Conservation (phyloP, 2,797 vertebrate genomes). For the Lepilemur septentrionalis region DNA sequence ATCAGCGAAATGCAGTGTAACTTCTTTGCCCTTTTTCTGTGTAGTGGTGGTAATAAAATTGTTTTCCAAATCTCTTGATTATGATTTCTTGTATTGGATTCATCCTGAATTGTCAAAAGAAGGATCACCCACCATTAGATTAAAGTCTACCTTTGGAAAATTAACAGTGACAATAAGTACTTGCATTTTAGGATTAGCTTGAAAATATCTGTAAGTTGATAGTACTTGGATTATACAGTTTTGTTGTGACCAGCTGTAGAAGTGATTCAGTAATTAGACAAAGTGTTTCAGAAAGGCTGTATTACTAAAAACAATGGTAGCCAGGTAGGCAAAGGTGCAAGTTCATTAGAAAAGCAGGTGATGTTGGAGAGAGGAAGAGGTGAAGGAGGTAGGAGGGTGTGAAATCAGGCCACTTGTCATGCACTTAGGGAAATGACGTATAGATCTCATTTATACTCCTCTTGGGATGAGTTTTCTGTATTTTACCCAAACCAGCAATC, state of each 20-base stretch:
- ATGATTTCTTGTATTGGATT: constrained; percentile 15
- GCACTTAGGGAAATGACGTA: neutral
- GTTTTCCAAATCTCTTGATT: constrained; percentile 24
- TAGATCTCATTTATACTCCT: neutral
- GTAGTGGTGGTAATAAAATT: neutral
- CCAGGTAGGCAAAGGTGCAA: neutral
- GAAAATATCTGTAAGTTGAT: neutral
- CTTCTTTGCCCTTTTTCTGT: neutral
- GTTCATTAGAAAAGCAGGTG: neutral
- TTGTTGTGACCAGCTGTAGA: neutral
- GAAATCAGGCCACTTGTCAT: neutral
- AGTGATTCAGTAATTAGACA: neutral
- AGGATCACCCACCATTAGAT: neutral
- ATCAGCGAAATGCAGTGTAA: neutral
- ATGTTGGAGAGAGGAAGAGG: neutral
- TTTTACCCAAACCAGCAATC: neutral
- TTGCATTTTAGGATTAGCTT: constrained; percentile 46
- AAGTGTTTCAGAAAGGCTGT: neutral
- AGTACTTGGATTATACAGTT: neutral
- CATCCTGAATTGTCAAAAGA: neutral
- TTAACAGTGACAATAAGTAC: neutral
- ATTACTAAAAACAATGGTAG: neutral
- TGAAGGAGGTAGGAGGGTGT: neutral
- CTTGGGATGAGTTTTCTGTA: neutral
- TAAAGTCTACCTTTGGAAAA: constrained; percentile 52